Conservation (phyloP, 2,888 invertebrate genomes). For the Diachrysia chrysitis region DNA sequence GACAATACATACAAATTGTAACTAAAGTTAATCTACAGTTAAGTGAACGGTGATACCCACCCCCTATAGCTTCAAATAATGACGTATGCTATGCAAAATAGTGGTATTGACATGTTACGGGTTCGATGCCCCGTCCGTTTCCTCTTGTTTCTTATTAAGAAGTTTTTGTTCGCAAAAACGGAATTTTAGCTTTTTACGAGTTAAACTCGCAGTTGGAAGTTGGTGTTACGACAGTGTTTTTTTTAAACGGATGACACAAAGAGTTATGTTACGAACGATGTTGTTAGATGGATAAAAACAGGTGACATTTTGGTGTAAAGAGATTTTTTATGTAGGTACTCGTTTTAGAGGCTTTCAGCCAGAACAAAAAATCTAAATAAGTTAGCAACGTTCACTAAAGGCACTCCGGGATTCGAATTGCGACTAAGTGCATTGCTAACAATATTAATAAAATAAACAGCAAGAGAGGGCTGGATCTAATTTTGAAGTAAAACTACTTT, state of each 20-base stretch:
- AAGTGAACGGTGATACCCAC: slow-evolving; percentile 26
- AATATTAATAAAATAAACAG: too few relatives aligned
- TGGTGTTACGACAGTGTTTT: slow-evolving; percentile 50
- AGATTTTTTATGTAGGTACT: not conserved
- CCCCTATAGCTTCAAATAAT: slow-evolving; percentile 73
- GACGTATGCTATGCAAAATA: slow-evolving; percentile 85
- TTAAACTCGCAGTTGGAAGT: slow-evolving; percentile 57
- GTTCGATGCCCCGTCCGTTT: slow-evolving; percentile 81
- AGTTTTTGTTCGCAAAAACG: slow-evolving; percentile 70
- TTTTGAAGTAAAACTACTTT: too few relatives aligned
- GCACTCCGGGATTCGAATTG: too few relatives aligned
- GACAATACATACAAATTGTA: too few relatives aligned
- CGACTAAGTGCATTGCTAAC: too few relatives aligned
- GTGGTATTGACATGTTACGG: slow-evolving; percentile 83
- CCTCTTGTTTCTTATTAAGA: slow-evolving; percentile 76
- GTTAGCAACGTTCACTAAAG: too few relatives aligned
- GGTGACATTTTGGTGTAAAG: not conserved
- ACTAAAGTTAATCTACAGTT: slow-evolving; percentile 14
- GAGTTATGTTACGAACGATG: slow-evolving; percentile 17
- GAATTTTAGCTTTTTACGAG: slow-evolving; percentile 55
- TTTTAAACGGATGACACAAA: slow-evolving; percentile 10
- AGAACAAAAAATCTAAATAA: too few relatives aligned
- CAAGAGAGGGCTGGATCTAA: too few relatives aligned
- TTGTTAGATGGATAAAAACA: slow-evolving; percentile 13
- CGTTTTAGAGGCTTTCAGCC: too few relatives aligned